Evolutionary conservation across 2,888 invertebrate species (phyloP).

Genomic region (Cerastis leucographa): DNA sequence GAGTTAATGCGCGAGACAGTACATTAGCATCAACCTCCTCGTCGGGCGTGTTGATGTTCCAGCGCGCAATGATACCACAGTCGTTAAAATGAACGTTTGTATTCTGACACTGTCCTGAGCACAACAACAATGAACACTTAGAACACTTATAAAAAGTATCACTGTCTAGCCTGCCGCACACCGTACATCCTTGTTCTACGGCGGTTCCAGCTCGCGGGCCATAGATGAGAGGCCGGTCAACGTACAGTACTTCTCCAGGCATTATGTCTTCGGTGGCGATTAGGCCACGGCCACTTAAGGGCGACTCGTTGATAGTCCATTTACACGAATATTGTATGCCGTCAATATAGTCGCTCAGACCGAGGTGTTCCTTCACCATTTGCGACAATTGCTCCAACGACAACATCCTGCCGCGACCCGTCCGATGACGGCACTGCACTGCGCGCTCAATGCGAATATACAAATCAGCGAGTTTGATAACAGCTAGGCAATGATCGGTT

Average conservation of each 20-base stretch:
- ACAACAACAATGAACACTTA: conserved; percentile 93
- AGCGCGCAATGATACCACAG: conserved; percentile 91
- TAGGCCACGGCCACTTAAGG: conserved; percentile 93
- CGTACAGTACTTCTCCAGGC: conserved; percentile 93
- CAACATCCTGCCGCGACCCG: conserved; percentile 88
- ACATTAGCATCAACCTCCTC: conserved; percentile 81
- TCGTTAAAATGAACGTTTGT: conserved; percentile 91
- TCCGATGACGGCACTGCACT: conserved; percentile 85
- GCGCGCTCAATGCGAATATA: conserved; percentile 84
- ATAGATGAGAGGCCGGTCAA: conserved; percentile 92
- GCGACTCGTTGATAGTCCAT: conserved; percentile 92
- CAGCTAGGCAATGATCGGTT: conserved; percentile 80
- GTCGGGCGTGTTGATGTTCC: conserved; percentile 88
- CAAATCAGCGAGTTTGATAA: conserved; percentile 87
- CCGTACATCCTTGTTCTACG: conserved; percentile 91
- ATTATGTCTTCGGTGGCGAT: conserved; percentile 92
- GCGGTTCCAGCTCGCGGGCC: conserved; percentile 92
- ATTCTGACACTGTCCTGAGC: conserved; percentile 92
- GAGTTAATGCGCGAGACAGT: conserved; percentile 82
- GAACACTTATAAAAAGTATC: conserved; percentile 89
- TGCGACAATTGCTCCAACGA: conserved; percentile 88
- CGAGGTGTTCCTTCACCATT: conserved; percentile 87
- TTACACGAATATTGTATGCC: conserved; percentile 77
- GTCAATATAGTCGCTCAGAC: conserved; percentile 75
- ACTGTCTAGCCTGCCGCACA: conserved; percentile 90